These are phyloP conservation scores for Zoanthus solanderi DNA, from an alignment of 92 coral and sea anemone genomes.

Conservation along the genomic window DNA sequence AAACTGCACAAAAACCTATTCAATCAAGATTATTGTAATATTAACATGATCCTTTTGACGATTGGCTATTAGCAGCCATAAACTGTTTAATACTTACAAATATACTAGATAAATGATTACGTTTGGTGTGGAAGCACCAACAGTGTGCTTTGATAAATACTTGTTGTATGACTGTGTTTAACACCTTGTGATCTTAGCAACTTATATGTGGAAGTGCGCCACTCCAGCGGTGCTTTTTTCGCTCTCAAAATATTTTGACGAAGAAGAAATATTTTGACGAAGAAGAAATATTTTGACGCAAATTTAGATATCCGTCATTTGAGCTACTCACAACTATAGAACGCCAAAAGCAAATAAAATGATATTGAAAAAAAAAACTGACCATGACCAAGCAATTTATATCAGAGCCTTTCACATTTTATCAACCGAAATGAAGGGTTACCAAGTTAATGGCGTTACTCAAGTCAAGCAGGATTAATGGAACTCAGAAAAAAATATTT, in stretches of 20 bases:
- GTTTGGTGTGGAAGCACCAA: background rate
- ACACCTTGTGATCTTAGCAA: constrained; percentile 19
- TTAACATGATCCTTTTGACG: constrained; percentile 27
- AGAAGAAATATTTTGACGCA: background rate
- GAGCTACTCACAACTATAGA: too few relatives aligned
- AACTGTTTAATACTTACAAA: constrained; percentile 12
- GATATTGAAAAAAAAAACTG: background rate
- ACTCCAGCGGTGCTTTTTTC: background rate
- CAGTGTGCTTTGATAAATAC: constrained; percentile 17
- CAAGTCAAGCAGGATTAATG: background rate
- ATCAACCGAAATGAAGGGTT: background rate
- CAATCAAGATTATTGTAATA: constrained; percentile 29
- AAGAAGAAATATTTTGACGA: background rate
- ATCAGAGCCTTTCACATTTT: background rate
- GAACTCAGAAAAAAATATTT: background rate
- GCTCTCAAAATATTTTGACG: background rate
- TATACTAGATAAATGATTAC: constrained; percentile 23
- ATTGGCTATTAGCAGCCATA: constrained; percentile 39
- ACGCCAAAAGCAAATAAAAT: too few relatives aligned
- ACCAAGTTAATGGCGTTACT: background rate
- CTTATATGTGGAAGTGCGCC: background rate
- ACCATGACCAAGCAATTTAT: background rate
- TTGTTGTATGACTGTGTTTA: constrained; percentile 5
- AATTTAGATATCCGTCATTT: too few relatives aligned
- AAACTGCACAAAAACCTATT: constrained; percentile 24